Percentiles rank a stretch among this genome's conserved stretches.
These are phyloP conservation scores for Drosophila subquinaria DNA, from an alignment of 2,888 invertebrate genomes.

Conservation along the genomic window DNA sequence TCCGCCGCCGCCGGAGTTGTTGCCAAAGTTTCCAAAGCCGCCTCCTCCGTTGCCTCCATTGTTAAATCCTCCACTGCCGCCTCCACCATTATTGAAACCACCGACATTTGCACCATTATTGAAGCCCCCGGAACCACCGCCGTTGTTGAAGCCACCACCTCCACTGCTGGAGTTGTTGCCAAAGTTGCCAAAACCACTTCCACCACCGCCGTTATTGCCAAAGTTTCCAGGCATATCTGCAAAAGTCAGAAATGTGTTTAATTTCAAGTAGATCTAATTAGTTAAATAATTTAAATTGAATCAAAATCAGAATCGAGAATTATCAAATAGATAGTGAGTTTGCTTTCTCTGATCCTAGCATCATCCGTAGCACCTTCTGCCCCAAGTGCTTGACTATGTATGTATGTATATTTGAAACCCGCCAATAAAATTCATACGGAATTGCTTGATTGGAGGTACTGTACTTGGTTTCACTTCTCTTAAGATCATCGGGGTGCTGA, in stretches of 20 bases:
- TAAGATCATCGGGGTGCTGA: constrained; percentile 1
- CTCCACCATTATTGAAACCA: constrained; percentile 50
- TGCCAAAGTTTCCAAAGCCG: constrained; percentile 66
- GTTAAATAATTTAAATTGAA: not conserved
- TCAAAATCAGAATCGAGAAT: constrained; percentile 8
- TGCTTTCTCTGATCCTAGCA: constrained; percentile 14
- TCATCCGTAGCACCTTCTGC: constrained; percentile 11
- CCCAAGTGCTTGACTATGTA: constrained; percentile 1
- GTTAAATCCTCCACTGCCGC: constrained; percentile 60
- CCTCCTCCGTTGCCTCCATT: constrained; percentile 54
- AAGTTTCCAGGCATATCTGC: constrained; percentile 52
- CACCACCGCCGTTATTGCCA: constrained; percentile 65
- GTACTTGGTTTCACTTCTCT: constrained; percentile 6
- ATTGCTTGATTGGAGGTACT: constrained; percentile 13
- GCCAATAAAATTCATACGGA: constrained; percentile 10
- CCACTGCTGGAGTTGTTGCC: constrained; percentile 57
- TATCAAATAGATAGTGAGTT: constrained; percentile 1
- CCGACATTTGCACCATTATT: constrained; percentile 54
- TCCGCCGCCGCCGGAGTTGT: constrained; percentile 44
- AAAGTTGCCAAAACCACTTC: constrained; percentile 18
- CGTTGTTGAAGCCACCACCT: constrained; percentile 60
- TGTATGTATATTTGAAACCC: constrained; percentile 1
- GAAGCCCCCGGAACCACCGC: constrained; percentile 48
- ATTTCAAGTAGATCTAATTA: not conserved
- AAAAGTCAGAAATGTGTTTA: constrained; percentile 6